Percentiles rank a stretch among this genome's conserved stretches.
Conservation (phyloP, 2,888 invertebrate species). For the Eupithecia vulgata region DNA sequence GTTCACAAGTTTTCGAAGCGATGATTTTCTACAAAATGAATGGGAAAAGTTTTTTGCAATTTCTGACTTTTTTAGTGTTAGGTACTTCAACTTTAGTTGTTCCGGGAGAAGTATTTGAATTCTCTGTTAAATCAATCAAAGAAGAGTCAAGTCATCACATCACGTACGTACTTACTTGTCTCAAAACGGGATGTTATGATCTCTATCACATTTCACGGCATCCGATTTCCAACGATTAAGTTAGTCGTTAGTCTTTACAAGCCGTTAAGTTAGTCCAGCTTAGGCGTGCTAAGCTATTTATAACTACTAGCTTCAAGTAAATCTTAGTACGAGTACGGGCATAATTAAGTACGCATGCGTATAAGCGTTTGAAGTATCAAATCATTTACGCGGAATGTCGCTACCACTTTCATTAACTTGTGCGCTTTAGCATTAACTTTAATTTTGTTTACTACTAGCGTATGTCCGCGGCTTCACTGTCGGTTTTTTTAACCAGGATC, state of each 20-base stretch:
- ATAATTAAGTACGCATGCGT: slow-evolving; percentile 25
- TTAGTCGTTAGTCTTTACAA: slow-evolving; percentile 10
- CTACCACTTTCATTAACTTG: slow-evolving; percentile 57
- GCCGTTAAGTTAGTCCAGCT: slow-evolving; percentile 23
- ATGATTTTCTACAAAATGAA: no score
- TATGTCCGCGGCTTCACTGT: not conserved
- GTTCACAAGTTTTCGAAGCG: no score
- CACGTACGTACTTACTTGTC: no score
- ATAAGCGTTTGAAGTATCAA: slow-evolving; percentile 45
- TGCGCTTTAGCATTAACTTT: slow-evolving; percentile 2
- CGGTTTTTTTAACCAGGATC: no score
- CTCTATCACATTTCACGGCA: slow-evolving; percentile 10
- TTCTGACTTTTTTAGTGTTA: no score
- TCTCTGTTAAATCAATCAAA: no score
- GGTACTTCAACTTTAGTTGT: no score
- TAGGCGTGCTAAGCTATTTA: slow-evolving; percentile 28
- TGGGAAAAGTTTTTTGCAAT: no score
- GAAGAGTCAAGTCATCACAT: no score
- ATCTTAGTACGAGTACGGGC: slow-evolving; percentile 33
- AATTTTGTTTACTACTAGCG: not conserved
- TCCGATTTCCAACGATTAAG: slow-evolving; percentile 36
- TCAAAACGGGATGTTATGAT: slow-evolving; percentile 9
- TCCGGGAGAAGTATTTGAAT: no score
- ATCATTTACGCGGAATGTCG: slow-evolving; percentile 60
- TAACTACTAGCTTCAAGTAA: slow-evolving; percentile 28